Base-by-base conservation (phyloP, 2,888 invertebrate genomes). In the Eristalis pertinax region DNA sequence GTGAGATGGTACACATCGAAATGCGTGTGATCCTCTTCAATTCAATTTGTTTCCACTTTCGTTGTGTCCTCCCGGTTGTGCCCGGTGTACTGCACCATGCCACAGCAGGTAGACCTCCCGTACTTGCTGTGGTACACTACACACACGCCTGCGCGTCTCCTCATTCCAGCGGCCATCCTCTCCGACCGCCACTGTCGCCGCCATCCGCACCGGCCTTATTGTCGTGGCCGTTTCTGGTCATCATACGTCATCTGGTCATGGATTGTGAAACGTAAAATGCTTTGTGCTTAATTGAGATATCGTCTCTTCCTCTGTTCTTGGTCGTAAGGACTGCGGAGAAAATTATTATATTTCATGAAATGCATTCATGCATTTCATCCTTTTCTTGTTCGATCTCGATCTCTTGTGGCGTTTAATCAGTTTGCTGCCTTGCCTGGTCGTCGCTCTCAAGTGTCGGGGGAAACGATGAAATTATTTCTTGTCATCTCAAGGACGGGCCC, bases 391-490 rank as follows among this genome's bases (percentile, higher is more conserved):
- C 32, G 67, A 50, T 76, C 67, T 72, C 56, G 72, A 85, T 77
- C 77, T 81, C 50, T 50, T 8, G 50, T 32, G 77, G 73, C 32
- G 73, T 73, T 85, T 85, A 81, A 81, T 81, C 85, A 81, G 72
- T 81, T 68, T 81, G 76, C 32, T 32, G 32, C 8, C 32, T 26
- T 2, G 32, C 74, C 81, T 32, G 73, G 72, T 72, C 76, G 41
- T 32, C 32, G 72, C 73, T 85, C 85, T 85, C 81, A 85, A 85
- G 81, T 85, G 85, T 85, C 85, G 73, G 81, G 64, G 81, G 69
- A 81, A 85, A 85, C 85, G 85, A 85, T 85, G 81, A 85, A 85
- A 85, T 85, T 85, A 81, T 81, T 85, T 73, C 85, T 81, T 85
- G 81, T 81, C 85, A 85, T 85, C 56, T 85, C 85, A 85, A 85